A percentile compares a stretch with the other conserved stretches of the same genome.
These are phyloP conservation scores for Hetaerina titia DNA, from an alignment of 2,888 invertebrate species.

Conservation along the genomic window DNA sequence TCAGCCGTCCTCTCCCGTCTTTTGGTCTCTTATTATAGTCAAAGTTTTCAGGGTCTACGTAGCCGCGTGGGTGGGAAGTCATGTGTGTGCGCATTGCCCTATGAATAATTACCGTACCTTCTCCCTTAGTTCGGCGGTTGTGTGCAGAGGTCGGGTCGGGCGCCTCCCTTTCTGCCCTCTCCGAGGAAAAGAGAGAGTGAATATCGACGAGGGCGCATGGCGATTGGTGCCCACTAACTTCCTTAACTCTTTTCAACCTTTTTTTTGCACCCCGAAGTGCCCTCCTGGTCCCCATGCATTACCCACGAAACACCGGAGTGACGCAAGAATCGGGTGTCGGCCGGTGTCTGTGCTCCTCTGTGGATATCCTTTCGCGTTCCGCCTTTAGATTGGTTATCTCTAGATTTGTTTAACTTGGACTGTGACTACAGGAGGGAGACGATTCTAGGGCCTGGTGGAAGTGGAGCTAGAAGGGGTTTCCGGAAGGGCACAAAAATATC, in stretches of 20 bases:
- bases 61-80: not conserved
- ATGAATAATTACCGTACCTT: not conserved
- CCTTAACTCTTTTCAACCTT: not conserved
- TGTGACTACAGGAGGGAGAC: no score
- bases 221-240: not conserved
- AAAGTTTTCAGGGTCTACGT: slow-evolving; percentile 10
- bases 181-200: not conserved
- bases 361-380: no score
- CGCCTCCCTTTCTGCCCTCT: not conserved
- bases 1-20: not conserved
- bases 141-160: not conserved
- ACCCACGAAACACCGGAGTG: not conserved
- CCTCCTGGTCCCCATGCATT: not conserved
- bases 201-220: not conserved
- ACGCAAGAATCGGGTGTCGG: not conserved
- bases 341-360: not conserved
- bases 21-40: not conserved
- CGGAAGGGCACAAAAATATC: no score
- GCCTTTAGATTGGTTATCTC: no score
- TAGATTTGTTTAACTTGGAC: no score
- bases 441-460: no score
- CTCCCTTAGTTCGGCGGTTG: not conserved
- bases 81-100: not conserved
- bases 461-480: no score
- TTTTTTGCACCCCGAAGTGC: not conserved